A percentile compares a stretch with the other conserved stretches of the same genome.
Evolutionary conservation across 2,888 invertebrate genomes (phyloP).

Genomic region (Rotaria socialis): DNA sequence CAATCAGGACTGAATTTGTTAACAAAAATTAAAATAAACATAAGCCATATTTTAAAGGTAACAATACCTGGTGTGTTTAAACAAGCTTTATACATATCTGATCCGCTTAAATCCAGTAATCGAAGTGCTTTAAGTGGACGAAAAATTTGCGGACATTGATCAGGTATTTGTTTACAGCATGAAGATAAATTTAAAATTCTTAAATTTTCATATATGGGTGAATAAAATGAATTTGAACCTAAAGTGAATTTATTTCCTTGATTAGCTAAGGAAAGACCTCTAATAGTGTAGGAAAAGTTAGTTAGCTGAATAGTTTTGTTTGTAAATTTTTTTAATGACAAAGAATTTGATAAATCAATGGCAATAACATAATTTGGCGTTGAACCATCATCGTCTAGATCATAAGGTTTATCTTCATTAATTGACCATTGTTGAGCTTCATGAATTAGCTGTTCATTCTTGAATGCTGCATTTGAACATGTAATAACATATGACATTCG

Average conservation of each 20-base stretch:
- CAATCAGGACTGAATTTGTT: no score
- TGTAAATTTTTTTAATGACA: background rate
- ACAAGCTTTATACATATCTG: slow-evolving; percentile 32
- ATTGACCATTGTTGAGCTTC: background rate
- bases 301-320: background rate
- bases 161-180: background rate
- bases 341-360: slow-evolving; percentile 12
- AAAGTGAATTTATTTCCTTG: background rate
- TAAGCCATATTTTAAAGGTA: no score
- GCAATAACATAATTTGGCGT: background rate
- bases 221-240: background rate
- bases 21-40: no score
- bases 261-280: background rate
- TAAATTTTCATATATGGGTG: background rate
- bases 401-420: background rate
- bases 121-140: background rate
- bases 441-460: background rate
- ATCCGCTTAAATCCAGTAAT: slow-evolving; percentile 5
- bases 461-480: background rate
- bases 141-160: background rate
- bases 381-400: background rate
- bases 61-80: slow-evolving; percentile 5
- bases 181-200: slow-evolving; percentile 15
- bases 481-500: background rate
- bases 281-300: background rate